Evolutionary conservation across 2,797 vertebrate species (phyloP).

Genomic region (Ataeniobius toweri): DNA sequence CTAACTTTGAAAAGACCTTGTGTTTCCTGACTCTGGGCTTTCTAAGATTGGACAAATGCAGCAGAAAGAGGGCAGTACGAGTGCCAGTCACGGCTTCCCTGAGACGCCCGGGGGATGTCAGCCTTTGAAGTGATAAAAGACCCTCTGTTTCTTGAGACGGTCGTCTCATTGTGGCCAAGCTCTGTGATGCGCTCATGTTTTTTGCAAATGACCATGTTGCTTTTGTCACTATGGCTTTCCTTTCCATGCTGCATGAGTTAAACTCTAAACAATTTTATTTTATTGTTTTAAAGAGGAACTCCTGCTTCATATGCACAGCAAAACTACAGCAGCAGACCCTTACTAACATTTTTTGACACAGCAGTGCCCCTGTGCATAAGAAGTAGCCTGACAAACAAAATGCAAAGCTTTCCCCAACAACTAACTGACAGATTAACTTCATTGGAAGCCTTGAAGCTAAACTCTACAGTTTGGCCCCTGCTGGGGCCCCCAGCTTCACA

Average conservation of each 20-base stretch:
- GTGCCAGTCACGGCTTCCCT: constrained; percentile 72
- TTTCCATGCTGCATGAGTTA: constrained; percentile 29
- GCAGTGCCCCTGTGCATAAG: neutral
- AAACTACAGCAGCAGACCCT: neutral
- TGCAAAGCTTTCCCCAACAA: constrained; percentile 5
- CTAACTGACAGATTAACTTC: constrained; percentile 11
- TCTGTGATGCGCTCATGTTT: constrained; percentile 71
- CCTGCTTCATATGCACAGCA: constrained; percentile 1
- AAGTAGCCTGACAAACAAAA: neutral
- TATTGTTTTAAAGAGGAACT: neutral
- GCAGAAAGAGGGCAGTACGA: constrained; percentile 63
- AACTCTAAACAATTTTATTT: constrained; percentile 25
- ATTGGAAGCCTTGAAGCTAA: neutral
- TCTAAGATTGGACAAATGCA: constrained; percentile 78
- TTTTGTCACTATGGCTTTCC: constrained; percentile 25
- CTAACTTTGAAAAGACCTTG: constrained; percentile 82
- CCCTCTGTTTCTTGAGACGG: constrained; percentile 65
- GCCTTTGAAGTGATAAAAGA: constrained; percentile 79
- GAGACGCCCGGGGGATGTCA: constrained; percentile 67
- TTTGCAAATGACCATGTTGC: constrained; percentile 56
- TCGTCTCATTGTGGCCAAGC: constrained; percentile 57
- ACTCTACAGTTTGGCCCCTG: neutral
- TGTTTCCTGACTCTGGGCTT: constrained; percentile 79
- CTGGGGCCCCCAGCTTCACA: neutral
- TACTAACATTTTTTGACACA: neutral